Percentiles rank a stretch among this genome's conserved stretches.
phyloP scores from a whole-genome alignment of 2,113 vertebrate genomes.

The Sander vitreus region DNA sequence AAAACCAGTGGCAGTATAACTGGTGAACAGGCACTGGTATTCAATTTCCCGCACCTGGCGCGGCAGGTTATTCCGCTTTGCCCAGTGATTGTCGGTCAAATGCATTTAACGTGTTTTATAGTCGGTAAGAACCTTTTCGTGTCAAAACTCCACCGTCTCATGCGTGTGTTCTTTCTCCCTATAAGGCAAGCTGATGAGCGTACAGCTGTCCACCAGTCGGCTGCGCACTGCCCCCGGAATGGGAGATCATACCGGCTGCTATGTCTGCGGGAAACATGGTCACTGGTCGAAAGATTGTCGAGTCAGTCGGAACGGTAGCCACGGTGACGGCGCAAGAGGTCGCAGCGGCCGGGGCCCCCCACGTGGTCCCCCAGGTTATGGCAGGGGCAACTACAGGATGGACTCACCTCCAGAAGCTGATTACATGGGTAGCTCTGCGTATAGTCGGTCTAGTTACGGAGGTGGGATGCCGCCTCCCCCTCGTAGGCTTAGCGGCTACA shows the following conservation, averaged over 20 bases:
- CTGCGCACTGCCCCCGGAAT: conserved; percentile 95
- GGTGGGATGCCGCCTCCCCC: conserved; percentile 66
- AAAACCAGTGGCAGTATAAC: conserved; percentile 15
- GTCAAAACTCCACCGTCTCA: conserved; percentile 78
- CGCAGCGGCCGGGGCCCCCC: conserved; percentile 61
- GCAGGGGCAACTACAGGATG: conserved; percentile 74
- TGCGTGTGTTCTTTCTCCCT: conserved; percentile 87
- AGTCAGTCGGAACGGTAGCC: conserved; percentile 84
- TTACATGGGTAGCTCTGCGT: conserved; percentile 68
- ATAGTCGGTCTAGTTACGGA: conserved; percentile 69
- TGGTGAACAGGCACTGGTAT: conserved; percentile 13
- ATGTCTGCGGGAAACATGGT: conserved; percentile 95
- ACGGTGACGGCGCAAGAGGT: conserved; percentile 69
- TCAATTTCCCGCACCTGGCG: conserved; percentile 5
- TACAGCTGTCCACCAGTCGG: conserved; percentile 96
- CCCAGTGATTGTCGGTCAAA: conserved; percentile 35
- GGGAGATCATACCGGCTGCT: conserved; percentile 97
- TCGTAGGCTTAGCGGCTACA: conserved; percentile 54
- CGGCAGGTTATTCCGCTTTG: conserved; percentile 22
- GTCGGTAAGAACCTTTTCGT: conserved; percentile 59
- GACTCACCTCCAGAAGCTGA: conserved; percentile 55
- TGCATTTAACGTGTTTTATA: conserved; percentile 46
- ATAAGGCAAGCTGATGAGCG: conserved; percentile 97
- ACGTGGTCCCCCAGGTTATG: conserved; percentile 67
- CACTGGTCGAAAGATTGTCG: conserved; percentile 98